Evolutionary conservation across 2,113 vertebrate species (phyloP), one percentile per base, ranked within the genome.

Genomic region (Chloroceryle aenea): DNA sequence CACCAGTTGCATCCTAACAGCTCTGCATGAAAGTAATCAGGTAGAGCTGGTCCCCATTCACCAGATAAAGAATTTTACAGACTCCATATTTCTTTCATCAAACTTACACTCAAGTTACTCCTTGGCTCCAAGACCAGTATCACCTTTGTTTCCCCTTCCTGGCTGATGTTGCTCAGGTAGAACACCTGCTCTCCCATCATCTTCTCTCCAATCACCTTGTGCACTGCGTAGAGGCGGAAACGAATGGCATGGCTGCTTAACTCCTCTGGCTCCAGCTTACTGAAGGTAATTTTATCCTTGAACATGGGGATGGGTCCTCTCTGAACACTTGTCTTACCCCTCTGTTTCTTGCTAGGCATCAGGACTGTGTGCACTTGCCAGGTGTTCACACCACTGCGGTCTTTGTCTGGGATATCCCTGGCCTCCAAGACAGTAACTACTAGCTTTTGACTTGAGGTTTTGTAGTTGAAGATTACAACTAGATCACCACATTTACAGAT

Each of bases 111-210:
- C 77, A 99, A 95, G 96, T 99, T 99, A 93, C 98, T 99, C 82
- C 99, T 98, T 36, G 99, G 99, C 95, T 99, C 99, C 97, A 99
- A 96, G 26, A 99, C 94, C 95, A 99, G 92, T 0, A 98, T 99
- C 58, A 98, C 97, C 95, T 99, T 98, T 47, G 91, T 96, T 36
- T 98, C 98, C 38, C 85, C 97, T 38, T 98, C 97, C 13, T 95
- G 97, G 81, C 91, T 93, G 68, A 99, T 84, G 58, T 97, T 97
- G 18, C 95, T 98, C 55, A 99, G 97, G 69, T 97, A 89, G 96
- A 99, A 98, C 8, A 99, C 23, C 58, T 98, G 98, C 97, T 99
- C 99, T 3, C 99, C 99, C 99, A 99, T 99, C 99, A 99, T 99
- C 78, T 97, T 98, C 97, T 99, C 99, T 4, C 98, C 98, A 80